A percentile compares a stretch with the other conserved stretches of the same genome.
Evolutionary conservation across 2,113 vertebrate genomes (phyloP).

Genomic region (Phoxinus phoxinus): DNA sequence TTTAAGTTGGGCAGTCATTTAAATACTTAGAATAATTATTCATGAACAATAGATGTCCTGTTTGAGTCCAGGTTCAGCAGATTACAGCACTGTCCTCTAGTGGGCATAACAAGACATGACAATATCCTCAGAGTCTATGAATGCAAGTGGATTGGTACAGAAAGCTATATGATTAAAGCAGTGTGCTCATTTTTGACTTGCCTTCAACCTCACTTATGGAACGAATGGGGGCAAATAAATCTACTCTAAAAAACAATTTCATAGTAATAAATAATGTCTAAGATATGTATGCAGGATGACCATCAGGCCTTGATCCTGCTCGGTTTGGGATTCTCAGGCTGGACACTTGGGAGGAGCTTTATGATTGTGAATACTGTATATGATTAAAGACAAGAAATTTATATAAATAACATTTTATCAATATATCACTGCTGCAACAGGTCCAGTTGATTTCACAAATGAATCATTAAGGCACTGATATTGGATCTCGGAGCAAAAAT

Average conservation of each 20-base stretch:
- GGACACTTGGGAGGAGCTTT: no score
- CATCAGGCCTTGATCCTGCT: no score
- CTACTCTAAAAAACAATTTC: not conserved
- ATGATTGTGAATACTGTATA: no score
- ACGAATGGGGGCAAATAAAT: not conserved
- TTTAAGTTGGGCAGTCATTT: not conserved
- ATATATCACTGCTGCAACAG: no score
- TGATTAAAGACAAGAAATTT: no score
- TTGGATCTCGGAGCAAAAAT: no score
- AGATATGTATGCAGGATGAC: no score
- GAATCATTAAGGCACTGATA: no score
- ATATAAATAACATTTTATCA: no score
- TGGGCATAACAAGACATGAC: constrained; percentile 35
- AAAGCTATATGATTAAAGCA: not conserved
- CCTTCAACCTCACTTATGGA: not conserved
- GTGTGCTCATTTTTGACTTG: not conserved
- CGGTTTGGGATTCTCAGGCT: no score
- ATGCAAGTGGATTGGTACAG: not conserved
- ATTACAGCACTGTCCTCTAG: constrained; percentile 51
- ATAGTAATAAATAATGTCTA: no score
- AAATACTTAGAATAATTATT: not conserved
- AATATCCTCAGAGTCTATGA: not conserved
- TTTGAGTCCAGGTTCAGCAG: not conserved
- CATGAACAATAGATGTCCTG: not conserved
- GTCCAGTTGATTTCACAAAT: no score